Percentiles rank a stretch among this genome's conserved stretches.
Evolutionary conservation across 2,888 invertebrate species (phyloP).

Genomic region (Phania funesta): DNA sequence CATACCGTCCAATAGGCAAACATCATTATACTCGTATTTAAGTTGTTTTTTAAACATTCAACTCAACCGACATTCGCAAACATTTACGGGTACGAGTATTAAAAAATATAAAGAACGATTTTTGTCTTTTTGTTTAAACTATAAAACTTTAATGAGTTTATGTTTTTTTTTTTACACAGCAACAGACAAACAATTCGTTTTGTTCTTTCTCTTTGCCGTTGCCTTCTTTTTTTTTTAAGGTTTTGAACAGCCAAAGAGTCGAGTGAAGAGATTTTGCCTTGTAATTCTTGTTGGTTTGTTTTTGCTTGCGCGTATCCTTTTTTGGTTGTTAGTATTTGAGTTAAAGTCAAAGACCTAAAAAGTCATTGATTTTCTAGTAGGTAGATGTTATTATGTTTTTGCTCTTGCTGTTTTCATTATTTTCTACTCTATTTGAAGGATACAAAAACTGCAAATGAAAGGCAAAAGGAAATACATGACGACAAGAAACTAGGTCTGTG

Average conservation of each 20-base stretch:
- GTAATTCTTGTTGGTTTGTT: conserved; percentile 3
- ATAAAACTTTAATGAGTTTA: conserved; percentile 65
- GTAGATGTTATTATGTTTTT: conserved; percentile 30
- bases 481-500: conserved; percentile 30
- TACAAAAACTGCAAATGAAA: conserved; percentile 15
- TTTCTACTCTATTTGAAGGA: conserved; percentile 42
- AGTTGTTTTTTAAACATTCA: conserved; percentile 24
- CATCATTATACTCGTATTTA: conserved; percentile 25
- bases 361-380: conserved; percentile 57
- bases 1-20: conserved; percentile 16
- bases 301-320: conserved; percentile 36
- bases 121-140: conserved; percentile 51
- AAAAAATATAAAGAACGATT: conserved; percentile 34
- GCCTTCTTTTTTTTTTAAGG: conserved; percentile 11
- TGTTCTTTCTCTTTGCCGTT: conserved; percentile 26
- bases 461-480: conserved; percentile 7
- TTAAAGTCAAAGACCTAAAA: conserved; percentile 61
- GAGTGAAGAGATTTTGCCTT: conserved; percentile 28
- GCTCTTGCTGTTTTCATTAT: conserved; percentile 13
- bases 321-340: not conserved
- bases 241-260: conserved; percentile 43
- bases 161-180: conserved; percentile 24
- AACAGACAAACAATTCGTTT: conserved; percentile 33
- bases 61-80: conserved; percentile 15
- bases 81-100: too few relatives aligned